phyloP scores from a whole-genome alignment of 2,113 vertebrate genomes.

The Oncorhynchus tshawytscha region DNA sequence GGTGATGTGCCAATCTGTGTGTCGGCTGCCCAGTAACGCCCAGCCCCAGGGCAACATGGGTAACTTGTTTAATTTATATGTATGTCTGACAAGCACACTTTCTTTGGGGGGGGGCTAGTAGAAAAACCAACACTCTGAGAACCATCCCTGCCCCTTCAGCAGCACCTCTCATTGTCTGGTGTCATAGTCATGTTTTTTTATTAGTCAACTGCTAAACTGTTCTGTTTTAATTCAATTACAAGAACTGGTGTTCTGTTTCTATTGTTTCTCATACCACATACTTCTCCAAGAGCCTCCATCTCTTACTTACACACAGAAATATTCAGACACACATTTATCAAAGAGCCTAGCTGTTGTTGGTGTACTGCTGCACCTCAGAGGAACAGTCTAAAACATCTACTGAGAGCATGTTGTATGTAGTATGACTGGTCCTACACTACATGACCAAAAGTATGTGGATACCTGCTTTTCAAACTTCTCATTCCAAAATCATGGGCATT shows the following conservation, averaged over 20 bases:
- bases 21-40: constrained; percentile 17
- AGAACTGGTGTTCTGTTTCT: constrained; percentile 16
- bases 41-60: constrained; percentile 13
- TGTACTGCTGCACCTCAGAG: constrained; percentile 19
- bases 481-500: too few relatives aligned
- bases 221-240: constrained; percentile 46
- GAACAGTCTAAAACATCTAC: constrained; percentile 15
- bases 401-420: constrained; percentile 1
- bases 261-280: constrained; percentile 9
- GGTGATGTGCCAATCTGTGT: constrained; percentile 67
- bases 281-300: too few relatives aligned
- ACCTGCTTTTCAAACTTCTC: too few relatives aligned
- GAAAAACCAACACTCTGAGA: neutral
- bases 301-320: neutral
- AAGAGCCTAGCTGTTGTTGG: constrained; percentile 6
- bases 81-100: neutral
- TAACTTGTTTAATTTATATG: neutral
- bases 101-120: neutral
- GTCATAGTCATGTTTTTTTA: neutral
- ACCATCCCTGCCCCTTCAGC: neutral
- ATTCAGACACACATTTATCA: constrained; percentile 11
- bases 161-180: neutral
- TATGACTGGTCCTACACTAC: neutral
- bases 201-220: constrained; percentile 40
- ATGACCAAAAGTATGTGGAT: too few relatives aligned